Conservation (phyloP, 2,797 vertebrate genomes). For the Pangasius larnaudii region DNA sequence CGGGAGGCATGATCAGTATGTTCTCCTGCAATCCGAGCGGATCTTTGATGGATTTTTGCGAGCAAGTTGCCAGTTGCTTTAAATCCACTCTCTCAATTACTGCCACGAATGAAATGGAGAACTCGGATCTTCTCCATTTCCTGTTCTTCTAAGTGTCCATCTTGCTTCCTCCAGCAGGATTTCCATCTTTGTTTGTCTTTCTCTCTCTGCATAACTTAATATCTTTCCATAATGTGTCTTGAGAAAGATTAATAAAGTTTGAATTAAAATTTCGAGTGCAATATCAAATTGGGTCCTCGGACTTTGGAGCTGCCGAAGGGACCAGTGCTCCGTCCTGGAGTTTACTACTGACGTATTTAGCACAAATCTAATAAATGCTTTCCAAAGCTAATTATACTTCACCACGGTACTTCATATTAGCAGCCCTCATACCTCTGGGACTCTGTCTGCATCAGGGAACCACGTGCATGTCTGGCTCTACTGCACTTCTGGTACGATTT, state of each 20-base stretch:
- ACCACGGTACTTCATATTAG: background rate
- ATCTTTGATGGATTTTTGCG: constrained; percentile 7
- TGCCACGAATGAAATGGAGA: constrained; percentile 4
- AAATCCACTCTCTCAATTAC: constrained; percentile 36
- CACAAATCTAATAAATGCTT: constrained; percentile 32
- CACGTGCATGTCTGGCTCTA: background rate
- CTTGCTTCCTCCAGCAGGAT: background rate
- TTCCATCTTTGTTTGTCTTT: background rate
- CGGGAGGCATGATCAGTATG: constrained; percentile 7
- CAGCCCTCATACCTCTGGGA: constrained; percentile 24
- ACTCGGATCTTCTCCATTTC: constrained; percentile 25
- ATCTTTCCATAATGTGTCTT: background rate
- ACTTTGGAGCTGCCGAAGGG: constrained; percentile 3
- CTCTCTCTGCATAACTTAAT: background rate
- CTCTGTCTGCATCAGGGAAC: constrained; percentile 26
- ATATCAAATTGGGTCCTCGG: background rate
- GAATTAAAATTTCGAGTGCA: background rate
- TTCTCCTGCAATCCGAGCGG: constrained; percentile 16
- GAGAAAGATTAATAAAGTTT: background rate
- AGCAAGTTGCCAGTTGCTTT: background rate
- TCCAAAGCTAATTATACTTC: constrained; percentile 28
- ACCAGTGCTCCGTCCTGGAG: background rate
- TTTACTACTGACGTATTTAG: constrained; percentile 17
- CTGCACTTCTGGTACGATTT: constrained; percentile 3
- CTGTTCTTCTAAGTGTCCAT: background rate